Evolutionary conservation across 1,140 invertebrate species (phyloP), one percentile per base, ranked within the genome.

Genomic region (Aricia agestis): DNA sequence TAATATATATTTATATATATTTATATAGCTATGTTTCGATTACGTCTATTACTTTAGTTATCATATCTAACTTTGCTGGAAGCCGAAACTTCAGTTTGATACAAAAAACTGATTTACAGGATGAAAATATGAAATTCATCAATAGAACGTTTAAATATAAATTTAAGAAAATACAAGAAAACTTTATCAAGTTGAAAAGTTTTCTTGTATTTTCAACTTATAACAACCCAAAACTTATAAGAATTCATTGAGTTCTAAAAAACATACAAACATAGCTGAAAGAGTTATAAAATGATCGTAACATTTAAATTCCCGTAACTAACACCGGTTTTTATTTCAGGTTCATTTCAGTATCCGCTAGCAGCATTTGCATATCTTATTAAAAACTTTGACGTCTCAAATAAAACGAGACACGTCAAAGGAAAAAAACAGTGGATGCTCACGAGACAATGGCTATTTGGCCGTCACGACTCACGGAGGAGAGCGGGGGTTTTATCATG

Each of bases 391-490:
- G 81, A 82, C 82, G 81, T 78, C 75, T 77, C 72, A 83, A 81
- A 89, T 84, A 86, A 89, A 86, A 89, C 86, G 84, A 89, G 85
- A 87, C 82, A 85, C 85, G 86, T 88, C 82, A 85, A 87, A 88
- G 80, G 80, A 82, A 85, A 84, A 84, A 78, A 86, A 82, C 83
- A 81, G 78, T 77, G 79, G 82, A 85, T 80, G 76, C 75, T 77
- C 78, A 79, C 81, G 77, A 85, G 83, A 90, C 89, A 91, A 91
- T 86, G 83, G 83, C 79, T 87, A 87, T 90, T 89, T 84, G 82
- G 85, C 76, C 84, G 84, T 85, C 83, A 85, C 82, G 82, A 81
- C n/a, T n/a, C n/a, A n/a, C 87, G 73, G 74, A 86, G 87, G 85
- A 85, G 80, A 81, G 25, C 0, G 25, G 59, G 82, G 80, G 79